Percentiles rank a stretch among this genome's conserved stretches.
Evolutionary conservation across 2,113 vertebrate species (phyloP).

Genomic region (Panurus biarmicus): DNA sequence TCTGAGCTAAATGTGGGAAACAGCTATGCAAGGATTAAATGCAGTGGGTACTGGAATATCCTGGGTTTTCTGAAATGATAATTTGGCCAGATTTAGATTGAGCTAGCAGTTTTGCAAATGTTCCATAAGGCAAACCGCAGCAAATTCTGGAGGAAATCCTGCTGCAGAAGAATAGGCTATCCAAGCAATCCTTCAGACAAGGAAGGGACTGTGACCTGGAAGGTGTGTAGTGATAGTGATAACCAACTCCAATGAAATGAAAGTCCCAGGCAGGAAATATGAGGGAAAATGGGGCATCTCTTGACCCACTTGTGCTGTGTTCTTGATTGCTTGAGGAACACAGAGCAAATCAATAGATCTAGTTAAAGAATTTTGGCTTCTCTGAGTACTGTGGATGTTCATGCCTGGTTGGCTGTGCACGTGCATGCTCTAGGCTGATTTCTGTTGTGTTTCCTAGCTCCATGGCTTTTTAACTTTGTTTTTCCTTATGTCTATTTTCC

Average conservation of each 20-base stretch:
- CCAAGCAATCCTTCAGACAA: not conserved
- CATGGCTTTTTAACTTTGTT: not conserved
- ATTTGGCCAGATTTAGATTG: not conserved
- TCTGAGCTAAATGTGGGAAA: not conserved
- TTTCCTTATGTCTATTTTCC: not conserved
- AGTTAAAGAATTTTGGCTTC: not conserved
- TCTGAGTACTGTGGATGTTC: accelerated
- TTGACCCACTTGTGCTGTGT: not conserved
- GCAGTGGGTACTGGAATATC: not conserved
- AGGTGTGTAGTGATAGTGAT: not conserved
- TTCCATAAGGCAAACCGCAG: not conserved
- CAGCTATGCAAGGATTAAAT: not conserved
- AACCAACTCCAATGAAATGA: not conserved
- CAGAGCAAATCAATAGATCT: not conserved
- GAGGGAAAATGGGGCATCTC: not conserved
- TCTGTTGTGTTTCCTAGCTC: not conserved
- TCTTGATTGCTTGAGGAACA: not conserved
- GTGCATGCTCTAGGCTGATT: not conserved
- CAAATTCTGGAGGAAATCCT: not conserved
- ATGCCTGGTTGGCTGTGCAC: not conserved
- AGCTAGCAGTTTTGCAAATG: not conserved
- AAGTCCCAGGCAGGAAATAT: not conserved
- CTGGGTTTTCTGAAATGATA: not conserved
- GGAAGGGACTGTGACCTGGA: not conserved
- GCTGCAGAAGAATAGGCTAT: not conserved